These are phyloP conservation scores for Ichneumoninae sp. DNA, from an alignment of 2,888 invertebrate genomes.

Conservation along the genomic window DNA sequence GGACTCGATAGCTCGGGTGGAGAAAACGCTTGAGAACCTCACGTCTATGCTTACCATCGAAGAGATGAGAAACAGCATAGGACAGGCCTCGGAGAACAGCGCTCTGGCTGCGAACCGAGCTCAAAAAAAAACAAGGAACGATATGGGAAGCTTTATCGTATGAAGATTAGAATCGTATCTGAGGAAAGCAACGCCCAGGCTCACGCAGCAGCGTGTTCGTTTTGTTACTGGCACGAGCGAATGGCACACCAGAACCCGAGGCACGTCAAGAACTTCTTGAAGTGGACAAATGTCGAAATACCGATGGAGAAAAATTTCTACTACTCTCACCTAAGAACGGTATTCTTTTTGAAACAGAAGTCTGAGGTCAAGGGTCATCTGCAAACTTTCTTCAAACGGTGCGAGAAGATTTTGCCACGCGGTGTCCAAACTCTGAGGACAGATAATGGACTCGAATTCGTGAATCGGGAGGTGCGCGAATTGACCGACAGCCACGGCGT, in stretches of 20 bases:
- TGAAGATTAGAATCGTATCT: slow-evolving; percentile 52
- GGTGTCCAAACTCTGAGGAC: slow-evolving; percentile 59
- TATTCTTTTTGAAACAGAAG: slow-evolving; percentile 58
- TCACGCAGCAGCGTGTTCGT: slow-evolving; percentile 13
- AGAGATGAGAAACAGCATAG: slow-evolving; percentile 30
- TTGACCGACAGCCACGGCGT: slow-evolving; percentile 1
- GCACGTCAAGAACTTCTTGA: slow-evolving; percentile 51
- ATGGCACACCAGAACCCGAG: slow-evolving; percentile 63
- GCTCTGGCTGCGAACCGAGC: slow-evolving; percentile 8
- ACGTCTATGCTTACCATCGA: slow-evolving; percentile 44
- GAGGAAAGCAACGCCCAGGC: background rate
- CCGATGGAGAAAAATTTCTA: slow-evolving; percentile 35
- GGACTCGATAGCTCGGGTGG: slow-evolving; percentile 42
- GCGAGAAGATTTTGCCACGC: slow-evolving; percentile 33
- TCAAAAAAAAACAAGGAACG: too few relatives aligned
- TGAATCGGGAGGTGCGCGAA: slow-evolving; percentile 55
- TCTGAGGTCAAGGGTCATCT: slow-evolving; percentile 38
- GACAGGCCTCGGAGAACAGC: background rate
- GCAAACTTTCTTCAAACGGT: slow-evolving; percentile 25
- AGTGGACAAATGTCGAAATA: slow-evolving; percentile 11
- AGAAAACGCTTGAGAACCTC: slow-evolving; percentile 44
- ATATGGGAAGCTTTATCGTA: slow-evolving; percentile 56
- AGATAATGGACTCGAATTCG: slow-evolving; percentile 67
- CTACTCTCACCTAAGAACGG: slow-evolving; percentile 54
- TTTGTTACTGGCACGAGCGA: slow-evolving; percentile 65